Percentiles rank a stretch among this genome's conserved stretches.
Conservation (phyloP, 1,140 invertebrate species). For the Cryptotermes secundus region DNA sequence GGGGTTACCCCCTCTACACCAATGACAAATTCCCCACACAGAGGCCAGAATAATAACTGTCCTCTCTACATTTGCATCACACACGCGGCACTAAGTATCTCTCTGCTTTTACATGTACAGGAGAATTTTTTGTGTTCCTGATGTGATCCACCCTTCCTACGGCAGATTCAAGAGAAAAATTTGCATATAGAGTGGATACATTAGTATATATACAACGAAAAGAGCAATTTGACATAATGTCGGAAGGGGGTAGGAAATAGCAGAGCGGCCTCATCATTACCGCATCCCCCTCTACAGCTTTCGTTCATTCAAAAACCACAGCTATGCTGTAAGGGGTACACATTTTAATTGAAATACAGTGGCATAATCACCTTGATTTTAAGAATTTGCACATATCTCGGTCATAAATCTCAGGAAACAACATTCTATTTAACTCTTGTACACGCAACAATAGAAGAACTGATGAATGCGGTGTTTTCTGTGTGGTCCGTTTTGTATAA, state of each 20-base stretch:
- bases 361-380: no score
- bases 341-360: no score
- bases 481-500: no score
- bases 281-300: background rate
- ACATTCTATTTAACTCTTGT: no score
- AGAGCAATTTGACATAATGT: slow-evolving; percentile 16
- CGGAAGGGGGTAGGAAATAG: background rate
- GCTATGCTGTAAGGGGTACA: background rate
- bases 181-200: slow-evolving; percentile 30
- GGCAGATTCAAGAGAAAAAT: slow-evolving; percentile 15
- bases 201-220: slow-evolving; percentile 21
- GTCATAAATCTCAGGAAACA: no score
- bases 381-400: no score
- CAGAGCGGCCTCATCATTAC: slow-evolving; percentile 22
- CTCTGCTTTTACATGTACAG: background rate
- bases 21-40: no score
- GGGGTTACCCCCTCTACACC: no score
- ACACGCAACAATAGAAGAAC: no score
- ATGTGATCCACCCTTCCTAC: background rate
- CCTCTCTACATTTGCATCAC: background rate
- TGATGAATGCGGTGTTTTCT: no score
- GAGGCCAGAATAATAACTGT: no score
- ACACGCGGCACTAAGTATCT: background rate
- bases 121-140: no score
- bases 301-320: background rate